Evolutionary conservation across 2,113 vertebrate genomes (phyloP).

Genomic region (Varanus salvator): DNA sequence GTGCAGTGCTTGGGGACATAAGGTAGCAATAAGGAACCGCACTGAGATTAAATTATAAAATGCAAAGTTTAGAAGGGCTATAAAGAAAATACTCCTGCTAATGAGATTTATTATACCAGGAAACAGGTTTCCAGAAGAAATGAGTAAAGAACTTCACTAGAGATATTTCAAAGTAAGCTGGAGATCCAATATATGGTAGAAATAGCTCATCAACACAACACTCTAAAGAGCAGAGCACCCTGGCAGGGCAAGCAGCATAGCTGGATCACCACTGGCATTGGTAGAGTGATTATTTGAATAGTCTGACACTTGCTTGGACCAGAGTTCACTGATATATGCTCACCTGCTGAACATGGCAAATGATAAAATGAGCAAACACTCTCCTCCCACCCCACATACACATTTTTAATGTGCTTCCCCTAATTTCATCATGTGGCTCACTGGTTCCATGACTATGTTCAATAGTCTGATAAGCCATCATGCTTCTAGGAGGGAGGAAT

Average conservation of each 20-base stretch:
- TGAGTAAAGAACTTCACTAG: conserved; percentile 55
- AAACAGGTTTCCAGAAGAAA: conserved; percentile 64
- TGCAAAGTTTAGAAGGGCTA: conserved; percentile 68
- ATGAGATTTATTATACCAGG: conserved; percentile 67
- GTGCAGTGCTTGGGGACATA: conserved; percentile 51
- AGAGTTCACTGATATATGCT: background rate
- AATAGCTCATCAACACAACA: background rate
- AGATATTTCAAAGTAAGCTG: conserved; percentile 58
- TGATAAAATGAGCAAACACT: background rate
- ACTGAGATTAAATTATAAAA: conserved; percentile 72
- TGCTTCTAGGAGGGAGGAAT: background rate
- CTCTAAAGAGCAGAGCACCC: background rate
- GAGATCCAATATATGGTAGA: background rate
- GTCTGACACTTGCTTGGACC: background rate
- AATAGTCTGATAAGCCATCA: background rate
- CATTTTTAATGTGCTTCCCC: background rate
- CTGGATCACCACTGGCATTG: too few species aligned
- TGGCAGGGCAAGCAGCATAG: accelerated
- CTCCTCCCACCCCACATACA: background rate
- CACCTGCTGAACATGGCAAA: background rate
- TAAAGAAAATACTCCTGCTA: conserved; percentile 57
- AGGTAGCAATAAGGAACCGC: conserved; percentile 63
- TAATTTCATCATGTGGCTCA: background rate
- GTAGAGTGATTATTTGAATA: background rate
- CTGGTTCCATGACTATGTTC: background rate